A percentile compares a stretch with the other conserved stretches of the same genome.
These are phyloP conservation scores for Oncorhynchus keta DNA, from an alignment of 2,113 vertebrate genomes.

Conservation along the genomic window DNA sequence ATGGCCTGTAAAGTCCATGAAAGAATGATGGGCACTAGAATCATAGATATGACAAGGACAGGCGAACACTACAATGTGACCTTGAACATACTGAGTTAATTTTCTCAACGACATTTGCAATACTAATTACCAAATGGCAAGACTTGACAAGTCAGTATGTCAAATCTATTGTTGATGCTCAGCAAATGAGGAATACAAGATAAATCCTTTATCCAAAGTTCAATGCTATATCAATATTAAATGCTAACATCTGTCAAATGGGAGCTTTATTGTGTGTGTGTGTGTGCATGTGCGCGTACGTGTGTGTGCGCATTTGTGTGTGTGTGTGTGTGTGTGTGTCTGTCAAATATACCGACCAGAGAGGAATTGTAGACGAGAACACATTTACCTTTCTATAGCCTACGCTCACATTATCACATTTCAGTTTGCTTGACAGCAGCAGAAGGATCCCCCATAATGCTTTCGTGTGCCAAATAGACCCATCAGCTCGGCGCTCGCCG, in stretches of 20 bases:
- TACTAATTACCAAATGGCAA: background rate
- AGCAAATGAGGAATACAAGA: no score
- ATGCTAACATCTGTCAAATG: no score
- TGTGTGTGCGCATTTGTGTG: background rate
- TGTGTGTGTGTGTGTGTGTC: background rate
- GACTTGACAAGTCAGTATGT: background rate
- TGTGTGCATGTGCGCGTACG: background rate
- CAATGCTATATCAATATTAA: no score
- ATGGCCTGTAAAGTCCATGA: background rate
- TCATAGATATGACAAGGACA: background rate
- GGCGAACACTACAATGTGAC: background rate
- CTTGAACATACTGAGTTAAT: background rate
- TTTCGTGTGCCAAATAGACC: slow-evolving; percentile 50
- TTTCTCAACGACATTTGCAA: background rate
- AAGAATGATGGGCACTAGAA: background rate
- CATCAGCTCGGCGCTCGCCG: slow-evolving; percentile 42
- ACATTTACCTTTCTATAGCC: slow-evolving; percentile 18
- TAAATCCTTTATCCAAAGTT: no score
- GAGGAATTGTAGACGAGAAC: slow-evolving; percentile 8
- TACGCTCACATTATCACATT: slow-evolving; percentile 27
- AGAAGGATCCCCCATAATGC: slow-evolving; percentile 19
- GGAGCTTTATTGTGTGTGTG: background rate
- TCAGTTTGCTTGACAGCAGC: slow-evolving; percentile 25
- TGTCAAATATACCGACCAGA: background rate
- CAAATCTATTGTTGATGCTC: no score